Conservation (phyloP, 1,140 invertebrate genomes). For the Drosophila insularis region DNA sequence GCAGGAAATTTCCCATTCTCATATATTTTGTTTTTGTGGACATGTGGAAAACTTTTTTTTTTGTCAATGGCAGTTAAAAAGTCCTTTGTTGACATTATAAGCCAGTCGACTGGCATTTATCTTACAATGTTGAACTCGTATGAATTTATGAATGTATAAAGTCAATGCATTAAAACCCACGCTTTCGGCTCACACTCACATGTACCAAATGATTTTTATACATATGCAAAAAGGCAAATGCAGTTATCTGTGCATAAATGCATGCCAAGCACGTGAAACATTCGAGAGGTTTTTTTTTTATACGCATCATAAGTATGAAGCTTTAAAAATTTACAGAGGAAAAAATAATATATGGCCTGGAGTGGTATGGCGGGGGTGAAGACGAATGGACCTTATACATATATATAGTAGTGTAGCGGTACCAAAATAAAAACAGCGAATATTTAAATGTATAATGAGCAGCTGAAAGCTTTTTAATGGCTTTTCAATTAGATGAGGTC, state of each 20-base stretch:
- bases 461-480: constrained; percentile 81
- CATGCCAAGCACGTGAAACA: constrained; percentile 37
- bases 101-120: constrained; percentile 15
- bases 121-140: constrained; percentile 4
- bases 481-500: constrained; percentile 78
- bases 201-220: background rate
- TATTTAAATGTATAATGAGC: constrained; percentile 81
- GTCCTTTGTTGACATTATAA: constrained; percentile 1
- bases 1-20: too few relatives aligned
- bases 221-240: constrained; percentile 42
- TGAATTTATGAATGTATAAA: constrained; percentile 49
- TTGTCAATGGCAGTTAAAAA: background rate
- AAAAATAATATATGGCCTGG: constrained; percentile 22
- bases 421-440: constrained; percentile 65
- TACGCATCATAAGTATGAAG: constrained; percentile 34
- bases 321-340: constrained; percentile 44
- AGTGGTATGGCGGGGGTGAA: background rate
- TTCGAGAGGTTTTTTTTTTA: constrained; percentile 17
- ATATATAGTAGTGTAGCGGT: constrained; percentile 7
- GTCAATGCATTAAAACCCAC: constrained; percentile 23
- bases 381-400: background rate
- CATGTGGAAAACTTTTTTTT: too few relatives aligned
- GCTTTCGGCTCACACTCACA: background rate
- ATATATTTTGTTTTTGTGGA: too few relatives aligned
- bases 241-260: constrained; percentile 47